Base-by-base conservation (phyloP, 2,797 vertebrate species). In the Myotis myotis region DNA sequence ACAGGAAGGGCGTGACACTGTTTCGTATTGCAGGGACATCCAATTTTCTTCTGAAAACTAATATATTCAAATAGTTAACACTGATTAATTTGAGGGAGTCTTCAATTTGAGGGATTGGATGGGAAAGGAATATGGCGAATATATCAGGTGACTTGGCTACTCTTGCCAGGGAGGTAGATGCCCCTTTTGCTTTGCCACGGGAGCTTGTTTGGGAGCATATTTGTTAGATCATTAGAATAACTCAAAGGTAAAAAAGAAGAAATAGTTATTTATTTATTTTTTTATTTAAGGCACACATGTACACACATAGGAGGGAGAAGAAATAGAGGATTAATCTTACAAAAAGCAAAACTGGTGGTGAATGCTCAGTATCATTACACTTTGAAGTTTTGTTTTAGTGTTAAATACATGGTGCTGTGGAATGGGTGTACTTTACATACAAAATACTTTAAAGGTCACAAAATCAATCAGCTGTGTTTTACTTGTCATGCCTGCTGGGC, bases 381-480 rank as follows among this genome's bases (percentile, higher is more conserved):
- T 96, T 89, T 94, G 94, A 97, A 95, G 97, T 97, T 97, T 28
- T 68, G 60, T 96, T 97, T 96, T 92, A 97, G 49, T 95, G 85
- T 96, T 97, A 97, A 96, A 97, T 88, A 97, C 9, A 33, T 83
- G 49, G 16, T 55, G 94, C 68, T 91, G 2, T 93, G 36, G 30
- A 96, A 82, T 88, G 60, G 96, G 89, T 95, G 76, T 88, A 93
- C 64, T 96, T 98, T 97, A 98, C 92, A 97, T 94, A 96, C 41
- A 92, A 98, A 97, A 95, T 87, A 86, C 11, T 96, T 93, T 16
- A 98, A 98, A 98, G 93, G 92, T 98, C 96, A 97, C 79, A 95
- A 97, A 98, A 98, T 97, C 95, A 97, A 97, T 97, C 95, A 97
- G n/a, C 36, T 3, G 0, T 97, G 90, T 96, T 97, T 98, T 97